Evolutionary conservation across 2,797 vertebrate species (phyloP), one percentile per base, ranked within the genome.

Genomic region (Clarias fuscus): DNA sequence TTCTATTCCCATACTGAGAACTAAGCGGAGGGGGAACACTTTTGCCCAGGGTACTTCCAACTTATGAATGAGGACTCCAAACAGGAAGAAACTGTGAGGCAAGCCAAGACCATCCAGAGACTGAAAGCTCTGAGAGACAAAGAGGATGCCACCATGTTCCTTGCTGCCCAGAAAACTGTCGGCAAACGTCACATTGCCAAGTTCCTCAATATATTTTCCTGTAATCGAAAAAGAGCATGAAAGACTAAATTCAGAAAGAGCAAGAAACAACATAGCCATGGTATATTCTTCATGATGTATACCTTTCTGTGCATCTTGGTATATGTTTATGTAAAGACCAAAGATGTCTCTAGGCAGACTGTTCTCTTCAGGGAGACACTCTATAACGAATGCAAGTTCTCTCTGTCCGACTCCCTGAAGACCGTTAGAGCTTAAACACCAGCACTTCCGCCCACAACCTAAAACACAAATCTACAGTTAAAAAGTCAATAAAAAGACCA

Each of bases 21-120:
- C 95, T 91, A 99, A 94, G 70, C 97, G 94, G 33, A 98, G 96
- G 1, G 98, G 97, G 88, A 99, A 99, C 87, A 98, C 97, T 89
- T 99, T 99, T 85, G 97, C 97, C 98, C 97, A 99, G 5, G 97
- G 97, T 65, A 98, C 96, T 93, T 99, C 98, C 90, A 97, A 91
- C 80, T 98, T 98, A 91, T 98, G 97, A 91, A 99, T 95, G 40
- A 99, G 96, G 91, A 99, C 88, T 20, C 98, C 98, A 85, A 87
- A 98, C 85, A 99, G 94, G 91, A 97, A 97, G 30, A 97, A 96
- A 75, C 90, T 93, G 20, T 94, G 89, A 11, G 98, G 97, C 58
- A 98, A 91, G 4, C 92, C 87, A 1, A 96, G 94, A 79, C 93
- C 94, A 18, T 97, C 96, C 18, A 97, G 87, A 33, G 96, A 93